A percentile compares a stretch with the other conserved stretches of the same genome.
Conservation (phyloP, 1,140 invertebrate species). For the Thaumatotibia leucotreta region DNA sequence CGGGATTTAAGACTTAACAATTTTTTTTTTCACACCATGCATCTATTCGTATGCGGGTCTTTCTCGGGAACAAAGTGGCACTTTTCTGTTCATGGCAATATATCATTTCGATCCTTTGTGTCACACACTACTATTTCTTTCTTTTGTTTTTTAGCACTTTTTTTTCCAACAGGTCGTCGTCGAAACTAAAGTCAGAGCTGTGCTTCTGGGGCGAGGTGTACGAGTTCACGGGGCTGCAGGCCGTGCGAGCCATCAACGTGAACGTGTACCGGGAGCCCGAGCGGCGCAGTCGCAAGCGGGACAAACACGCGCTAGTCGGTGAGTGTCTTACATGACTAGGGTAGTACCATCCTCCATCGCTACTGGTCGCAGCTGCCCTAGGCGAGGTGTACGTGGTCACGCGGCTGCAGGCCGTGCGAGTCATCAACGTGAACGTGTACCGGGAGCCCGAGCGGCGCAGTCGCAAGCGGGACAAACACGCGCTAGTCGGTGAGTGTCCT, state of each 20-base stretch:
- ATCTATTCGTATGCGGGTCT: no score
- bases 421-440: slow-evolving; percentile 92
- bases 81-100: no score
- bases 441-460: slow-evolving; percentile 92
- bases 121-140: no score
- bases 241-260: slow-evolving; percentile 89
- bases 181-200: slow-evolving; percentile 92
- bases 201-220: slow-evolving; percentile 99
- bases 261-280: slow-evolving; percentile 94
- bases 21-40: no score
- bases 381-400: slow-evolving; percentile 97
- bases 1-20: no score
- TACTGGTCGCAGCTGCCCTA: slow-evolving; percentile 93
- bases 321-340: no score
- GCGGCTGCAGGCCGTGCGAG: slow-evolving; percentile 85
- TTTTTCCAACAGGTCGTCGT: slow-evolving; percentile 82
- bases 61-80: no score
- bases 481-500: slow-evolving; percentile 86
- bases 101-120: no score
- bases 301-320: slow-evolving; percentile 92
- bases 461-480: slow-evolving; percentile 93
- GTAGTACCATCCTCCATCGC: no score
- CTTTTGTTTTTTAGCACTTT: not conserved
- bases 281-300: slow-evolving; percentile 90
- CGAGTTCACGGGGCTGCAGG: slow-evolving; percentile 90